Percentiles rank a stretch among this genome's conserved stretches.
These are phyloP conservation scores for Drosophila virilis DNA, from an alignment of 1,140 invertebrate genomes.

Conservation along the genomic window DNA sequence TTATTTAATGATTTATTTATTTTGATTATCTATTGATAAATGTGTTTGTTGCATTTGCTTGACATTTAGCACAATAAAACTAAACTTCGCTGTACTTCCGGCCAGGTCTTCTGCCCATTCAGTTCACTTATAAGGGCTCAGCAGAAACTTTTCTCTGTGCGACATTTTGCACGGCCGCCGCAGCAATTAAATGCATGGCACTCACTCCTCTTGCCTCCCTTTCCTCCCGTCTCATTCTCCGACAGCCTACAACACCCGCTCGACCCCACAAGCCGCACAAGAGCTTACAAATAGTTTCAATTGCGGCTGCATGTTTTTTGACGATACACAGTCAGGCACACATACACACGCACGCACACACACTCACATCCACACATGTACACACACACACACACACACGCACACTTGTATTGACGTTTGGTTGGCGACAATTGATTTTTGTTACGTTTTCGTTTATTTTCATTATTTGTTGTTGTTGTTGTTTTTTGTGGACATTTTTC, in stretches of 20 bases:
- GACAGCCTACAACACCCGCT: background rate
- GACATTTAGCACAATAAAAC: background rate
- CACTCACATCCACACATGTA: background rate
- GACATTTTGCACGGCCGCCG: conserved; percentile 39
- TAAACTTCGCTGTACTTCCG: background rate
- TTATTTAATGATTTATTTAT: background rate
- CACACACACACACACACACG: conserved; percentile 43
- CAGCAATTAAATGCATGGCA: conserved; percentile 69
- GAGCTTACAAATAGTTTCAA: conserved; percentile 68
- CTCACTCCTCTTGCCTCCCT: conserved; percentile 3
- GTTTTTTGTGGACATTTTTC: conserved; percentile 41
- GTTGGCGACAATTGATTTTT: conserved; percentile 82
- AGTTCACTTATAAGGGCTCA: conserved; percentile 3
- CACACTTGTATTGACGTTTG: conserved; percentile 79
- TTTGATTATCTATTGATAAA: no score
- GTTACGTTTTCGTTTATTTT: conserved; percentile 82
- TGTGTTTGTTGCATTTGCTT: no score
- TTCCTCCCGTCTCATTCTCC: background rate
- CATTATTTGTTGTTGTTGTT: conserved; percentile 61
- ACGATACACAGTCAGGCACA: conserved; percentile 56
- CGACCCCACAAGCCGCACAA: background rate
- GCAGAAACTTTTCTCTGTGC: conserved; percentile 25
- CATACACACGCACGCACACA: background rate
- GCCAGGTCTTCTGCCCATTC: background rate
- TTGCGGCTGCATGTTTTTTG: conserved; percentile 73